A percentile compares a stretch with the other conserved stretches of the same genome.
phyloP scores from a whole-genome alignment of 2,888 invertebrate species.

The Heliconius charithonia region DNA sequence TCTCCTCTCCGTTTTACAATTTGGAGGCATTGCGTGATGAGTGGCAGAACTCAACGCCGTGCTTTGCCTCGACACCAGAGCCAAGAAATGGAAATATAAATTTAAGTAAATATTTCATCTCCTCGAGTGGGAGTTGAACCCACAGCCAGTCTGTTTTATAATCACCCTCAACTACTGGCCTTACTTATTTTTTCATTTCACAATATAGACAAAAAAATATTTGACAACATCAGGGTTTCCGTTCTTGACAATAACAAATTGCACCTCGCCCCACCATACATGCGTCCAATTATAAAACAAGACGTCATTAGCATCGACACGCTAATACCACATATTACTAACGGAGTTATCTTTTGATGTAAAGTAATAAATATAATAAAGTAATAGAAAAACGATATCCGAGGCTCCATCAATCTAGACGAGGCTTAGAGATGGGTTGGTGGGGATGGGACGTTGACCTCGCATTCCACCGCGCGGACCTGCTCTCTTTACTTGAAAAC shows the following conservation, averaged over 20 bases:
- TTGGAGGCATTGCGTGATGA: too few relatives aligned
- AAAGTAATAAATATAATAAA: slow-evolving; percentile 32
- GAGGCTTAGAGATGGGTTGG: slow-evolving; percentile 69
- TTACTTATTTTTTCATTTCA: too few relatives aligned
- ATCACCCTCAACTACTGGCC: too few relatives aligned
- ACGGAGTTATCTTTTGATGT: slow-evolving; percentile 23
- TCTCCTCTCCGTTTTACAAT: too few relatives aligned
- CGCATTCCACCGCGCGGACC: slow-evolving; percentile 78
- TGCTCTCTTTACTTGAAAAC: slow-evolving; percentile 74
- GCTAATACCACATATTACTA: slow-evolving; percentile 16
- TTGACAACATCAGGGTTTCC: background rate
- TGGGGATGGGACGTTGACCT: slow-evolving; percentile 76
- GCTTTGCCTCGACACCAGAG: too few relatives aligned
- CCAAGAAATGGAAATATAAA: too few relatives aligned
- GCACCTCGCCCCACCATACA: background rate
- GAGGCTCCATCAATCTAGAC: slow-evolving; percentile 74
- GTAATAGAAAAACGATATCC: slow-evolving; percentile 58
- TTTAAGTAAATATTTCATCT: too few relatives aligned
- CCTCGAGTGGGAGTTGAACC: too few relatives aligned
- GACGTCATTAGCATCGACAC: background rate
- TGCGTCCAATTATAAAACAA: background rate
- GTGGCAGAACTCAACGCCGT: too few relatives aligned
- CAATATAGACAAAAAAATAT: background rate
- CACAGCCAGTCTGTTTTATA: too few relatives aligned
- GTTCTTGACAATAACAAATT: background rate